A percentile compares a stretch with the other conserved stretches of the same genome.
Conservation (phyloP, 2,888 invertebrate species). For the Thumatha senex region DNA sequence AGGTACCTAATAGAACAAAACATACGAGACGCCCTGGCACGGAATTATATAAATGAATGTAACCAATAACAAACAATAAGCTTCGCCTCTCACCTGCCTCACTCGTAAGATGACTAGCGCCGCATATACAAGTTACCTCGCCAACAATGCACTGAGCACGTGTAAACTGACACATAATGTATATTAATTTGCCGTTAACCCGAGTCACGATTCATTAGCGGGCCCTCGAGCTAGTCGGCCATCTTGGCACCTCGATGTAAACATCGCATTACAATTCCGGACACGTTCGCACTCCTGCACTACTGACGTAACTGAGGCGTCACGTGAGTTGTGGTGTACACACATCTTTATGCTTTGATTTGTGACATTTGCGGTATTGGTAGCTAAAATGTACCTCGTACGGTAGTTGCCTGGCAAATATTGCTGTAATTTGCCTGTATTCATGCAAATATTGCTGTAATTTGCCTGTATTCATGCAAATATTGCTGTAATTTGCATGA, state of each 20-base stretch:
- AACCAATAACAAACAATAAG: background rate
- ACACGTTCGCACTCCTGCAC: constrained; percentile 49
- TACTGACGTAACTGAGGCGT: constrained; percentile 31
- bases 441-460: no score
- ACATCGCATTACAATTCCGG: constrained; percentile 63
- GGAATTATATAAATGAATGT: no score
- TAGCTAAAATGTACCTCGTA: no score
- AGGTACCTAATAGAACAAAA: no score
- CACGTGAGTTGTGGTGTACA: constrained; percentile 15
- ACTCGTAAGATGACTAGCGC: background rate
- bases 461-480: no score
- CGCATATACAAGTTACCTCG: background rate
- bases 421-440: no score
- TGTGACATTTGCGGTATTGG: constrained; percentile 6
- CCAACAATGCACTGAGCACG: constrained; percentile 4
- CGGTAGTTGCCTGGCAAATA: no score
- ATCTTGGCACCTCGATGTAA: constrained; percentile 51
- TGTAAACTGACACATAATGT: constrained; percentile 31
- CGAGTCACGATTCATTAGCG: constrained; percentile 56
- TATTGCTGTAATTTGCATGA: no score
- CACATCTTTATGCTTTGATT: constrained; percentile 19
- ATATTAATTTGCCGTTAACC: constrained; percentile 48
- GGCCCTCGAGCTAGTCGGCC: constrained; percentile 22
- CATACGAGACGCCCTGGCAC: no score
- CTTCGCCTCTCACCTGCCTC: background rate